Evolutionary conservation across 2,888 invertebrate species (phyloP), one percentile per base, ranked within the genome.

Genomic region (Lapara coniferarum): DNA sequence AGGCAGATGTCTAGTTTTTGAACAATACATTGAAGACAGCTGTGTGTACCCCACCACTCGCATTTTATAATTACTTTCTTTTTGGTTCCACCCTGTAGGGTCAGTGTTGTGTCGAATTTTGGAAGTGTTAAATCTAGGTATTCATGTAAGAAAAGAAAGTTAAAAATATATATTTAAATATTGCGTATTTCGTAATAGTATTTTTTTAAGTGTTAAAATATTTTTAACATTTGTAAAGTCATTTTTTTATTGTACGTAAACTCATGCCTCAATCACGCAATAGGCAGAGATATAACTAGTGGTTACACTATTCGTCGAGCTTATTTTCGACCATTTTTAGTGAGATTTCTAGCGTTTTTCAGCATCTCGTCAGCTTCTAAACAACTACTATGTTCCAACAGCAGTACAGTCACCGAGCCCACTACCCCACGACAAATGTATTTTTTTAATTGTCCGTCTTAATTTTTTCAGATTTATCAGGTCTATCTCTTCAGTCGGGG

Each of bases 401-500:
- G 30, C 8, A 57, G 19, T 67, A 16, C 8, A 63, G 66, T 49
- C 53, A 52, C 53, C 25, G 49, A 63, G 46, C 63, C 46, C 63
- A n/a, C n/a, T 46, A 19, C 53, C 52, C 68, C 68, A 68, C 66
- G 44, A 63, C 49, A 63, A 63, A 63, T 63, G 63, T 74, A 66
- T 63, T 63, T 63, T 63, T 63, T 63, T 63, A 63, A 63, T 63
- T 63, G 63, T 46, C 63, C 19, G 46, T 63, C 49, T 46, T 63
- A 63, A 63, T 66, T 66, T 66, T 92, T 94, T 82, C 94, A 97
- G 98, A 98, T 95, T 94, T 99, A 75, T 98, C 98, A 69, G 98
- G 98, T 16, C 94, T 99, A 69, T 98, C 98, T 10, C 94, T 99
- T 68, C 98, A 97, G 86, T 96, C 97, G 5, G 96, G 96, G 12